Base-by-base conservation (phyloP, 2,113 vertebrate genomes). In the Sakesphorus luctuosus region DNA sequence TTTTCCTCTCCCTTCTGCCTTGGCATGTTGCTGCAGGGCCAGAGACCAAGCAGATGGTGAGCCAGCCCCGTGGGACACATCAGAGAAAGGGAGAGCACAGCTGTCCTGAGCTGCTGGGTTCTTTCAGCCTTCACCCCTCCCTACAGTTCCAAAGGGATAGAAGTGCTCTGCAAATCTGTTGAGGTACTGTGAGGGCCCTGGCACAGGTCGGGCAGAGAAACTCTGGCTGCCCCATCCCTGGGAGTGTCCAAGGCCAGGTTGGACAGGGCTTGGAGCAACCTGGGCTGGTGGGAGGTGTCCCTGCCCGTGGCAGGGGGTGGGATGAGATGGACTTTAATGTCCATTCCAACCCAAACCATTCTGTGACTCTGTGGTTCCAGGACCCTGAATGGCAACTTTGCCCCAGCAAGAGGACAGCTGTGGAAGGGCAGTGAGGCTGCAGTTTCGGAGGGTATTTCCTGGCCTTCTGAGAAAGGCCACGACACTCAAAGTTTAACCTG, bases 401-500 rank as follows among this genome's bases (percentile, higher is more conserved):
- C 33, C 38, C 55, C 46, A 10, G 6, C 15, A 28, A 25, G 23
- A 38, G 18, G 21, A 18, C 18, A 53, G 0, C 0, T 21, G 21
- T 36, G 28, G 65, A 38, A 47, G 18, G 46, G 38, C n/a, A 53
- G 9, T 19, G 65, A 38, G 38, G 63, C 36, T 61, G 7, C 38
- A 46, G 18, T 62, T 18, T 38, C 46, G 46, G 38, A 53, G 61
- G 4, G 15, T n/a, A 10, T 55, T 69, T 36, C 63, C 84, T 61
- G 69, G 21, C 18, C 40, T 43, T 35, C 35, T 50, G 28, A 55
- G 47, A 56, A 62, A 78, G 26, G 26, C 46, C 46, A 11, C 0
- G 1, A 18, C 15, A 62, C 29, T 24, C 4, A 6, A 10, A 24
- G 40, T 33, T 62, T 23, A 23, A 5, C 31, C 65, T 1, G 0